Evolutionary conservation across 2,888 invertebrate species (phyloP), one percentile per base, ranked within the genome.

Genomic region (Drosophila kokeensis): DNA sequence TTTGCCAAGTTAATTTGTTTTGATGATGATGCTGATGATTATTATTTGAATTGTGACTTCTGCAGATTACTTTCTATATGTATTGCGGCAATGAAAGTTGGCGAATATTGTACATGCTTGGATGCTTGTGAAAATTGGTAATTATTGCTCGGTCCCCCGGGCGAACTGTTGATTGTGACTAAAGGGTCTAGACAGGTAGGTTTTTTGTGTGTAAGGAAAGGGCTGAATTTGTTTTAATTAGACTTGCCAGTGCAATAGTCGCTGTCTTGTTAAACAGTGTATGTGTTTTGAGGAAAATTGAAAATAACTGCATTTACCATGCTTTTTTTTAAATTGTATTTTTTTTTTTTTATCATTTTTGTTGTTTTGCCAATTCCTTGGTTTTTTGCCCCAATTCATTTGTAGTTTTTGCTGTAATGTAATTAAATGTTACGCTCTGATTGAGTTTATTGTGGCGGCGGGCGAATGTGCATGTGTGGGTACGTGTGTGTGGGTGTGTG

Each of bases 401-500:
- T 88, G 70, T 73, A n/a, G 61, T 82, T 76, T 90, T 88, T 86
- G 78, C 83, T 82, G 88, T 68, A 52, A 72, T 77, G 78, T 88
- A 84, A 88, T 87, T 90, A 82, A 76, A 88, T 81, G 81, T 75
- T 81, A 75, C 82, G 82, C 82, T 79, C 79, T 82, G 71, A 49
- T 80, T 73, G 65, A 50, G 36, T 40, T 55, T 24, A 50, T 13
- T 58, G 63, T 42, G 57, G 27, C 40, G 7, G 38, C 2, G 18
- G 5, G 11, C n/a, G 38, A 55, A 21, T 45, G 27, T 48, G 45
- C 15, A 15, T 32, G 8, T 38, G 2, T 0, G 32, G 11, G 29
- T 7, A 21, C 5, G 58, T 18, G 32, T 13, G n/a, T 3, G 53
- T 1, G 21, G 0, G 30, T 15, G 21, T 15, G 11, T 11, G 24